Base-by-base conservation (phyloP, 35 echinoderm and acorn worm species). In the Ptychodera flava region DNA sequence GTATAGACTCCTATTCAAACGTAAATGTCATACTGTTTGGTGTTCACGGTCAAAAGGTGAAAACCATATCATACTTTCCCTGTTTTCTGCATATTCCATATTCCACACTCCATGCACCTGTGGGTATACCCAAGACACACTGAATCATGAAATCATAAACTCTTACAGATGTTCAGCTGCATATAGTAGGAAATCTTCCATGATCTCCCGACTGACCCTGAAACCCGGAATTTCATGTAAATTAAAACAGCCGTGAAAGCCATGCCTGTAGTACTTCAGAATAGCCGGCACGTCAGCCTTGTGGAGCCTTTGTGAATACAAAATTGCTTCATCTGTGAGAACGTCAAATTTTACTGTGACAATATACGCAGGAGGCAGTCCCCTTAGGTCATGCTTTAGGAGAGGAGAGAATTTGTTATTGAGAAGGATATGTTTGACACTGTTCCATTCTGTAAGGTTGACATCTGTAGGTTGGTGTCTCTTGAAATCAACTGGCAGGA, bases 331-430 rank as follows among this genome's bases (percentile, higher is more conserved):
- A 35, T 92, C 91, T 31, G 86, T 38, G 31, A 92, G 82, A 29
- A 82, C 77, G 32, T 92, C 91, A 85, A 92, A 92, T 35, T 92
- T 87, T 29, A 86, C 88, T 0, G 91, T 88, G 1, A 76, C 36
- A 16, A 93, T 83, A 32, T 64, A 64, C 22, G 91, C 87, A 2
- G 91, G 91, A 29, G 91, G 91, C 33, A 92, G 82, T 28, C 87
- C 87, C 30, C 30, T 30, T 33, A 92, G 53, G 22, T 92, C 82
- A 28, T 85, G 35, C 75, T 78, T 79, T 77, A 85, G 78, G 27
- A 92, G 78, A 10, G 91, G 91, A 36, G 53, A 85, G 53, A 85
- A 35, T n/a, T 78, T 81, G 37, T 33, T 81, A 45, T 92, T 87
- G 2, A 89, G 36, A 16, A 92, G 52, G 0, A 84, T 36, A 0